Evolutionary conservation across 92 coral and sea anemone genomes (phyloP), one percentile per base, ranked within the genome.

Genomic region (Actinostola sp.): DNA sequence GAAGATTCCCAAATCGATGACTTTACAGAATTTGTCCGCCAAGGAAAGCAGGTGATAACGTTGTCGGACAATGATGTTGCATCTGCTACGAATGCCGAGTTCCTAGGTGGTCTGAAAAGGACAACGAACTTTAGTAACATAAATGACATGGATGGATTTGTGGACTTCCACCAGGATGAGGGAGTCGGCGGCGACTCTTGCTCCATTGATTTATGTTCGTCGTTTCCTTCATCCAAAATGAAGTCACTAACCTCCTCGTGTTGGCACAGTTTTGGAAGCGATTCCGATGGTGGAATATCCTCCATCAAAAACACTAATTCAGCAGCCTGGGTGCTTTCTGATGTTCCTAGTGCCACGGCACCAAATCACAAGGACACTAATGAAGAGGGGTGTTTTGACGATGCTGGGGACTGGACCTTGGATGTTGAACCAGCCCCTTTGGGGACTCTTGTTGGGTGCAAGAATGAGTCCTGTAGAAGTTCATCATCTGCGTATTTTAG

Each of bases 91-190:
- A 91, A 86, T 70, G 93, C 73, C 8, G 27, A 43, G 19, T 63
- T 71, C 61, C 75, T 88, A 6, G 97, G 99, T 8, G 74, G 81
- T 49, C 79, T 95, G 1, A 91, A 85, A 69, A 82, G 99, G 70
- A 83, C 99, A 16, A 88, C 90, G 30, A 95, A 95, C 70, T 95
- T 91, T 61, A 85, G 82, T 34, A 89, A 95, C 60, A 95, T 95
- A 16, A 89, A 91, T 35, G 92, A 87, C 65, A 76, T 92, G 53
- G 99, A 88, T 77, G 95, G 80, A 60, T 83, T 79, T 52, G 91
- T 82, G 46, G 86, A 78, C 29, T 87, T 93, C 76, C 88, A 88
- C 33, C 60, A 68, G 23, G 84, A 84, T 19, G 81, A 82, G 31
- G 83, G 76, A 26, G 55, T 70, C 32, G 52, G 51, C 12, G 16